Evolutionary conservation across 1,140 invertebrate genomes (phyloP).

Genomic region (Drosophila simulans): DNA sequence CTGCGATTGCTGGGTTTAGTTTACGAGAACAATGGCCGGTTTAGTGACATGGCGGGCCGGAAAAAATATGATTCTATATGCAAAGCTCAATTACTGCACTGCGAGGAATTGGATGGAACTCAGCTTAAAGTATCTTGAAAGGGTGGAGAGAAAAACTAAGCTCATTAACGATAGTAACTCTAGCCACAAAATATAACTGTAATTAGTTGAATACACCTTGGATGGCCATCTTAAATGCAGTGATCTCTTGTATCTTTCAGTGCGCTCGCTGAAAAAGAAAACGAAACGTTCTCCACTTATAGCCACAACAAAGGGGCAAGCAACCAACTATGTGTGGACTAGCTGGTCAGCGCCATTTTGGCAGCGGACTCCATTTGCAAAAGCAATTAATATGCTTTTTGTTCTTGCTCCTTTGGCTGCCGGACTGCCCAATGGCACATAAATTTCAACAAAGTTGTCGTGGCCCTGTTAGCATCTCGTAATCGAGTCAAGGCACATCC

Average conservation of each 20-base stretch:
- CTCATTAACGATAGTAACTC: too few relatives aligned
- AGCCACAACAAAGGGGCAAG: conserved; percentile 70
- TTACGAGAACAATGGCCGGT: conserved; percentile 72
- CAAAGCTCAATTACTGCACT: conserved; percentile 61
- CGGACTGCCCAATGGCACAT: conserved; percentile 65
- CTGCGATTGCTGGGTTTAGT: conserved; percentile 75
- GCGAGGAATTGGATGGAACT: conserved; percentile 25
- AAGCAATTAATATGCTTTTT: conserved; percentile 75
- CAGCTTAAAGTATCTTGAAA: too few relatives aligned
- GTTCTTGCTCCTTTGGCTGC: conserved; percentile 40
- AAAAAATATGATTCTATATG: conserved; percentile 66
- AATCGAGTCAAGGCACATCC: conserved; percentile 46
- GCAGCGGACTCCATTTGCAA: conserved; percentile 73
- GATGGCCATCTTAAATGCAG: too few relatives aligned
- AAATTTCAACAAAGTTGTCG: conserved; percentile 70
- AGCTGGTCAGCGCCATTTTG: conserved; percentile 64
- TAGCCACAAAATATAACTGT: too few relatives aligned
- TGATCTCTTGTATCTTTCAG: conserved; percentile 3
- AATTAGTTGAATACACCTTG: too few relatives aligned
- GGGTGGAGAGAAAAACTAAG: too few relatives aligned
- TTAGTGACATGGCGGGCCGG: conserved; percentile 51
- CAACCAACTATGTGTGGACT: conserved; percentile 38
- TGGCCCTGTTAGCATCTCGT: conserved; percentile 51
- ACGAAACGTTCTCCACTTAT: conserved; percentile 35
- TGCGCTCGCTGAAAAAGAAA: conserved; percentile 22